A percentile compares a stretch with the other conserved stretches of the same genome.
These are phyloP conservation scores for Rana temporaria DNA, from an alignment of 2,113 vertebrate species.

Conservation along the genomic window DNA sequence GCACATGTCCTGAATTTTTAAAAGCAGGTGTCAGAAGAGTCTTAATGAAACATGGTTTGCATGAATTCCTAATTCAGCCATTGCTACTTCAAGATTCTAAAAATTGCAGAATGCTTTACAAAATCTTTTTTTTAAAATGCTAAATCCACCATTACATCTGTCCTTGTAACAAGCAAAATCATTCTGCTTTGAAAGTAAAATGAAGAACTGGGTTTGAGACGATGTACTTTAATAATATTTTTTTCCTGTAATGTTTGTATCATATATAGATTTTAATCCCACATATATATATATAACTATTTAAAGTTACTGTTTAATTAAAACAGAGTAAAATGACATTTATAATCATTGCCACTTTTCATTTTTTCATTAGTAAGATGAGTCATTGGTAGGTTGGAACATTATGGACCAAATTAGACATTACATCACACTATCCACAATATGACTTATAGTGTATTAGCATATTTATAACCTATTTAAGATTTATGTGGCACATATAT, in stretches of 20 bases:
- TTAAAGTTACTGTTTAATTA: too few species aligned
- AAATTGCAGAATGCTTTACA: conserved; percentile 36
- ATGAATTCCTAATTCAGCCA: conserved; percentile 49
- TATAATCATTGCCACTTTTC: background rate
- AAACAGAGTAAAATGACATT: background rate
- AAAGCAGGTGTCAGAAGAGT: conserved; percentile 55
- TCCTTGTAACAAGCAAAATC: conserved; percentile 40
- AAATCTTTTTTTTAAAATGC: conserved; percentile 8
- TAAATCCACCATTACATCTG: conserved; percentile 39
- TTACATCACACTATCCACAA: background rate
- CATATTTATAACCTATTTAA: background rate
- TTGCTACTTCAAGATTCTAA: conserved; percentile 40
- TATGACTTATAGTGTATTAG: background rate
- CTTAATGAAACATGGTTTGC: conserved; percentile 51
- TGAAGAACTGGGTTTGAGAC: background rate
- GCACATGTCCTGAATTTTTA: conserved; percentile 57
- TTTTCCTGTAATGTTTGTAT: background rate
- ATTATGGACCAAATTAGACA: conserved; percentile 1
- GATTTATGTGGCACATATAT: background rate
- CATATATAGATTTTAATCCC: background rate
- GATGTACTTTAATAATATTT: background rate
- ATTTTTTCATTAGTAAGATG: background rate
- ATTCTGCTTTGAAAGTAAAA: conserved; percentile 26
- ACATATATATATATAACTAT: too few species aligned
- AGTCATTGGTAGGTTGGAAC: background rate